phyloP scores from a whole-genome alignment of 2,797 vertebrate species.

The Rhinoraja longicauda region DNA sequence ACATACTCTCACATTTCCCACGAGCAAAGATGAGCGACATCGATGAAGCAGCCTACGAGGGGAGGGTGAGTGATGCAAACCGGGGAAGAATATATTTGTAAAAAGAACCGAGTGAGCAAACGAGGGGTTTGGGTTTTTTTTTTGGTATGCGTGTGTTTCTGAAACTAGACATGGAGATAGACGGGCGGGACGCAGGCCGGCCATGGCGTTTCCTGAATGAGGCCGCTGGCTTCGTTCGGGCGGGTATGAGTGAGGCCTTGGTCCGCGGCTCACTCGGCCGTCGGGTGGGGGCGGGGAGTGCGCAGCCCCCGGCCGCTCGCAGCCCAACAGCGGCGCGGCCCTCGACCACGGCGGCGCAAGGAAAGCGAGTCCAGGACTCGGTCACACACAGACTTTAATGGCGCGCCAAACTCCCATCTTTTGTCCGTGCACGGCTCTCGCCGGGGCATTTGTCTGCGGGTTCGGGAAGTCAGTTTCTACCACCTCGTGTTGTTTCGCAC shows the following conservation, averaged over 20 bases:
- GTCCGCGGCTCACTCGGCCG: no score
- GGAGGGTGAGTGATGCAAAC: constrained; percentile 22
- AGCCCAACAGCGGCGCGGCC: rapidly evolving
- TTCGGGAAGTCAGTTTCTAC: no score
- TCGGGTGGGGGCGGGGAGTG: no score
- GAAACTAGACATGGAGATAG: neutral
- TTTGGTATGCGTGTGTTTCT: neutral
- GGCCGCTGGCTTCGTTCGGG: neutral
- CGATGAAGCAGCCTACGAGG: constrained; percentile 33
- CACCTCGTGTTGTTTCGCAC: no score
- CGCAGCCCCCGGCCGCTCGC: neutral
- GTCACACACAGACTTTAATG: neutral
- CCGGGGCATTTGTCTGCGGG: no score
- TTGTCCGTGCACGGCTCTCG: neutral
- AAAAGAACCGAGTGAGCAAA: neutral
- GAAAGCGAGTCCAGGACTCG: neutral
- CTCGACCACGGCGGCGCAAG: no score
- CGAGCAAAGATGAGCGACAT: constrained; percentile 27
- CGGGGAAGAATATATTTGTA: no score
- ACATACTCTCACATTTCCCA: neutral
- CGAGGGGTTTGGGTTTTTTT: neutral
- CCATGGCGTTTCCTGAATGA: neutral
- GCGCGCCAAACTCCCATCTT: neutral
- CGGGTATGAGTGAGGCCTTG: neutral
- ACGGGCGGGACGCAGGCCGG: neutral